Conservation (phyloP, 2,888 invertebrate species). For the Atherix ibis region DNA sequence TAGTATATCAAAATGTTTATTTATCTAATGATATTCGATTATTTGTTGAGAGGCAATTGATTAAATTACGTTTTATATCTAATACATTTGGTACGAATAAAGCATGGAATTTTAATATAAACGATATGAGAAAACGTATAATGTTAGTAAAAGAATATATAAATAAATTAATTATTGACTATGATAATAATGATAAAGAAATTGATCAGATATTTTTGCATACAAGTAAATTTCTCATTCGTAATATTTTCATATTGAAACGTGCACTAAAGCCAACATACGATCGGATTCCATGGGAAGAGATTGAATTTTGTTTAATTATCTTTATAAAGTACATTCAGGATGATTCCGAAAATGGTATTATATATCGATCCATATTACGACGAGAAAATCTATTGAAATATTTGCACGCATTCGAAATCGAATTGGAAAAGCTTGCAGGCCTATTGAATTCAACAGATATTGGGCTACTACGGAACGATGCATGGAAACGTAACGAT, state of each 20-base stretch:
- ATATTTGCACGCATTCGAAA: slow-evolving; percentile 5
- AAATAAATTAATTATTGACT: not conserved
- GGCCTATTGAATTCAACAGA: not conserved
- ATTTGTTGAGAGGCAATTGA: slow-evolving; percentile 7
- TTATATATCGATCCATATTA: slow-evolving; percentile 8
- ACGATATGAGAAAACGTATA: slow-evolving; percentile 5
- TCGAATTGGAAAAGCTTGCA: slow-evolving; percentile 2
- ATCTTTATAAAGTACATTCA: slow-evolving; percentile 13
- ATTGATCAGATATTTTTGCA: slow-evolving; percentile 6
- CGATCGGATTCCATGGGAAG: slow-evolving; percentile 16
- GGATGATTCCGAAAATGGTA: slow-evolving; percentile 11
- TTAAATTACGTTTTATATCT: slow-evolving; percentile 2
- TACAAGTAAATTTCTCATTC: slow-evolving; percentile 8
- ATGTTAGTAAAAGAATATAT: slow-evolving; percentile 2
- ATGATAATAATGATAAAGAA: not conserved
- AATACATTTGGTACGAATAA: not conserved
- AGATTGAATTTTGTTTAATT: slow-evolving; percentile 17
- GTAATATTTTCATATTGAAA: slow-evolving; percentile 15
- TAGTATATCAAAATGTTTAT: slow-evolving; percentile 12
- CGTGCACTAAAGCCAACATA: slow-evolving; percentile 14
- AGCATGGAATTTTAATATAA: not conserved
- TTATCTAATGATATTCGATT: slow-evolving; percentile 12
- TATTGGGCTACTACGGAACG: not conserved
- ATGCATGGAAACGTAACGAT: not conserved
- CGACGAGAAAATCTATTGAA: slow-evolving; percentile 2